These are phyloP conservation scores for Sturnira hondurensis DNA, from an alignment of 2,113 vertebrate genomes.

Conservation along the genomic window DNA sequence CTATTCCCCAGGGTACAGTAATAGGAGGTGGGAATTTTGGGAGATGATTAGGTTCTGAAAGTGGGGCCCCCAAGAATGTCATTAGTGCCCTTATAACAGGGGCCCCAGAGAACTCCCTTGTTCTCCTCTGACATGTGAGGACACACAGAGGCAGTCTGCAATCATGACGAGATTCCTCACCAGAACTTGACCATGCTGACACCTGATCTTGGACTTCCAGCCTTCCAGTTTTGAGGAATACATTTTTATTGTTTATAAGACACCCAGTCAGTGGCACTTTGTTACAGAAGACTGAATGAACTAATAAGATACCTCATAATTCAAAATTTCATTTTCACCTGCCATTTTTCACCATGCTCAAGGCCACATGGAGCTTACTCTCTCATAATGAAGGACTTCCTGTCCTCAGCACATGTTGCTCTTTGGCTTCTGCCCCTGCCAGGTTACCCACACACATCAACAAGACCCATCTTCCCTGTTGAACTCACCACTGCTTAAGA, in stretches of 20 bases:
- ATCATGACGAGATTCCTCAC: too few relatives aligned
- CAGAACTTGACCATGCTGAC: too few relatives aligned
- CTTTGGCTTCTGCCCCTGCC: too few relatives aligned
- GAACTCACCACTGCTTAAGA: background rate
- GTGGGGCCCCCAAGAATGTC: background rate
- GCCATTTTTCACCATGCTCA: rapidly evolving
- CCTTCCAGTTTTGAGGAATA: background rate
- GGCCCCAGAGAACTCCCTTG: background rate
- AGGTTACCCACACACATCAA: rapidly evolving
- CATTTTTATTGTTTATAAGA: background rate
- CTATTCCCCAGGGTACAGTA: rapidly evolving
- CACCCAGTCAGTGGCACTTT: rapidly evolving
- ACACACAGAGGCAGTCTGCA: background rate
- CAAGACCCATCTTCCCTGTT: rapidly evolving
- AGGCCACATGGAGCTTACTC: background rate
- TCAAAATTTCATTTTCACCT: background rate
- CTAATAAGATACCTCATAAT: background rate
- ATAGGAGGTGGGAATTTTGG: background rate
- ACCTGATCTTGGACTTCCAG: background rate
- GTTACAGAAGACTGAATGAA: background rate
- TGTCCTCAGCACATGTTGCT: rapidly evolving
- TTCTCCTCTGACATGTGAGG: background rate
- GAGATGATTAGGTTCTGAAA: background rate
- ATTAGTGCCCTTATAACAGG: background rate
- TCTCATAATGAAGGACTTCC: background rate